A percentile compares a stretch with the other conserved stretches of the same genome.
phyloP scores from a whole-genome alignment of 1,140 invertebrate genomes.

The Drosophila kurseongensis region DNA sequence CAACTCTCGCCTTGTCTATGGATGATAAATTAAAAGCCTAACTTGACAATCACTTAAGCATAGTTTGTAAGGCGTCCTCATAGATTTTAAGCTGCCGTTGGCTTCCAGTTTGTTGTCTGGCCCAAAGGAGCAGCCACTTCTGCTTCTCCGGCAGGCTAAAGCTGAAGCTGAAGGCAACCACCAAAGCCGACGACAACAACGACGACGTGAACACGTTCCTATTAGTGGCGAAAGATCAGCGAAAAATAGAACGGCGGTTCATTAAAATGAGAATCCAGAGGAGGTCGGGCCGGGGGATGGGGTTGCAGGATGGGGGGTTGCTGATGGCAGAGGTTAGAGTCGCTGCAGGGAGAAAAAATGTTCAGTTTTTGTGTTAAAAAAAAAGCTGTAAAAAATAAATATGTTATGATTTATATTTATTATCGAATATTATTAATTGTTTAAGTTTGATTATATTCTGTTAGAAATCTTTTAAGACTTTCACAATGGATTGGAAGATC shows the following conservation, averaged over 20 bases:
- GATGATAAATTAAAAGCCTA: constrained; percentile 85
- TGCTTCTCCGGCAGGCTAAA: constrained; percentile 3
- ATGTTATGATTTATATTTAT: no score
- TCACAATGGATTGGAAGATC: no score
- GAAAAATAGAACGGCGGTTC: constrained; percentile 84
- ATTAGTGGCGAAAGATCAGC: constrained; percentile 84
- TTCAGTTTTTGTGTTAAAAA: no score
- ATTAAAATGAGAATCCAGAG: constrained; percentile 81
- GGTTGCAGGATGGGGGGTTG: constrained; percentile 22
- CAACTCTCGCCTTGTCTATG: constrained; percentile 80
- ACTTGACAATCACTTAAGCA: constrained; percentile 85
- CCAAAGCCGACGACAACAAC: constrained; percentile 37
- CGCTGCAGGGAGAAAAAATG: not conserved
- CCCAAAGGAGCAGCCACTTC: constrained; percentile 33
- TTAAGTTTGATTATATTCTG: no score
- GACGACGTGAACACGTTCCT: constrained; percentile 81
- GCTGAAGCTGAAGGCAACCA: constrained; percentile 24
- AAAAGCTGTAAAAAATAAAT: no score
- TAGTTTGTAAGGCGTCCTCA: constrained; percentile 84
- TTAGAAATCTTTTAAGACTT: no score
- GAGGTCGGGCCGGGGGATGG: constrained; percentile 31
- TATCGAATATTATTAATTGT: no score
- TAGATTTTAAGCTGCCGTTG: constrained; percentile 78
- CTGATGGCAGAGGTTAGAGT: constrained; percentile 42
- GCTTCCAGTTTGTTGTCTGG: constrained; percentile 67